Evolutionary conservation across 2,113 vertebrate species (phyloP).

Genomic region (Zosterops lateralis): DNA sequence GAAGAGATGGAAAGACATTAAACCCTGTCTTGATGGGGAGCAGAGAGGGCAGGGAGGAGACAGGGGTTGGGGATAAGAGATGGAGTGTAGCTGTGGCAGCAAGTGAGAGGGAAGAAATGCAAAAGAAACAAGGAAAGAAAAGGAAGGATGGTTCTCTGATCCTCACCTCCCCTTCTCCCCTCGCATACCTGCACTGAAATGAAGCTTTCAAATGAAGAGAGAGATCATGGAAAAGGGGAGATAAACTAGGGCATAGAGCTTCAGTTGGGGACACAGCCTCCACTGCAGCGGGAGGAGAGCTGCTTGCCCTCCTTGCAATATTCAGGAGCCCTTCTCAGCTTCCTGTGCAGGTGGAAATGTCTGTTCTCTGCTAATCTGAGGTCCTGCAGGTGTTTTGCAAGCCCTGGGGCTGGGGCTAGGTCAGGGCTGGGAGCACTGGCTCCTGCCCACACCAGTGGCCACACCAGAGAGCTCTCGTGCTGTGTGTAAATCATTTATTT

Average conservation of each 20-base stretch:
- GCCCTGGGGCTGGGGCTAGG: background rate
- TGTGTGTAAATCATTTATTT: background rate
- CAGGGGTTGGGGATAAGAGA: background rate
- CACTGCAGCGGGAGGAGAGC: background rate
- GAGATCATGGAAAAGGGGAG: background rate
- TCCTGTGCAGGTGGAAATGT: background rate
- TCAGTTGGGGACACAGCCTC: background rate
- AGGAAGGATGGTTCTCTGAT: background rate
- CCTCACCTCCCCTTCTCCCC: background rate
- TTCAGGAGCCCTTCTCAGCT: background rate
- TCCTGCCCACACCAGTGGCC: background rate
- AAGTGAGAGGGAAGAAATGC: background rate
- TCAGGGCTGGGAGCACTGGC: background rate
- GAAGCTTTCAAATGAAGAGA: background rate
- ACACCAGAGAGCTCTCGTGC: accelerated
- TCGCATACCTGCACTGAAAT: background rate
- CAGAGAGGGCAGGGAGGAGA: background rate
- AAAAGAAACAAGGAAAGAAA: background rate
- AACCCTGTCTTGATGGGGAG: slow-evolving; percentile 26
- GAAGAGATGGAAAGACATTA: slow-evolving; percentile 35
- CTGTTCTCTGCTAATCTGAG: accelerated
- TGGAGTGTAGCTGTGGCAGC: background rate
- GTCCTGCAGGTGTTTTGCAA: background rate
- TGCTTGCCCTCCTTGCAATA: background rate
- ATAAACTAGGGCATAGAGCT: slow-evolving; percentile 28